These are phyloP conservation scores for Oryzias celebensis DNA, from an alignment of 2,113 vertebrate genomes.

Conservation along the genomic window DNA sequence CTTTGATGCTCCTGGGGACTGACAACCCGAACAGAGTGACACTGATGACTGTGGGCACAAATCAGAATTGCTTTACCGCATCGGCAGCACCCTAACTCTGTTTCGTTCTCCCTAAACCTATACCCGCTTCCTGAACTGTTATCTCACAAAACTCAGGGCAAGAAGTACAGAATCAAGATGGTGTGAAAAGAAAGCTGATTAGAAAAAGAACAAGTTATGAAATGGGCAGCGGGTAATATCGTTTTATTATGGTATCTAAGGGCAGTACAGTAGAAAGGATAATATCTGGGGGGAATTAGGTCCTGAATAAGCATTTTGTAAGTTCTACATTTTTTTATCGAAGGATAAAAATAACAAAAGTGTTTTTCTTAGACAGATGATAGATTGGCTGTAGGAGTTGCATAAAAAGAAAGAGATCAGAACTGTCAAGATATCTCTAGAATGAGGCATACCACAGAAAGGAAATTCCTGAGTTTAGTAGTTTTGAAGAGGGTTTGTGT, in stretches of 20 bases:
- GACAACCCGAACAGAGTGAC: conserved; percentile 83
- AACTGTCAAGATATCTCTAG: conserved; percentile 26
- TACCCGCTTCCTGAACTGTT: conserved; percentile 30
- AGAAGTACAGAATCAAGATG: conserved; percentile 17
- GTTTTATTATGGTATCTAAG: neutral
- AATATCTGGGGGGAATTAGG: neutral
- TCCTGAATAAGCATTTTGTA: too few species aligned
- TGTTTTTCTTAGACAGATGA: neutral
- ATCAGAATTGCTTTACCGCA: conserved; percentile 88
- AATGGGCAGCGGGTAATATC: neutral
- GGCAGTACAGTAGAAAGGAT: conserved; percentile 1
- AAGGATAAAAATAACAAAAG: neutral
- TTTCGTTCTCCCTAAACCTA: conserved; percentile 51
- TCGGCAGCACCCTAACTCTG: conserved; percentile 51
- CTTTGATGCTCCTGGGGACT: conserved; percentile 80
- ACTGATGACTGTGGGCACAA: conserved; percentile 88
- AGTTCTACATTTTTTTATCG: neutral
- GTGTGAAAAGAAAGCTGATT: neutral
- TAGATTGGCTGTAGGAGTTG: conserved; percentile 3
- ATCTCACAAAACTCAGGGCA: conserved; percentile 33
- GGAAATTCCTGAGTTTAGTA: neutral
- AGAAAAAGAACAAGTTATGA: neutral
- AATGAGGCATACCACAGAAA: conserved; percentile 42
- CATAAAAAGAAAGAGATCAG: conserved; percentile 34
- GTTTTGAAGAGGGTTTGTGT: too few species aligned